A percentile compares a stretch with the other conserved stretches of the same genome.
Conservation (phyloP, 2,113 vertebrate genomes). For the Leptobrachium ailaonicum region DNA sequence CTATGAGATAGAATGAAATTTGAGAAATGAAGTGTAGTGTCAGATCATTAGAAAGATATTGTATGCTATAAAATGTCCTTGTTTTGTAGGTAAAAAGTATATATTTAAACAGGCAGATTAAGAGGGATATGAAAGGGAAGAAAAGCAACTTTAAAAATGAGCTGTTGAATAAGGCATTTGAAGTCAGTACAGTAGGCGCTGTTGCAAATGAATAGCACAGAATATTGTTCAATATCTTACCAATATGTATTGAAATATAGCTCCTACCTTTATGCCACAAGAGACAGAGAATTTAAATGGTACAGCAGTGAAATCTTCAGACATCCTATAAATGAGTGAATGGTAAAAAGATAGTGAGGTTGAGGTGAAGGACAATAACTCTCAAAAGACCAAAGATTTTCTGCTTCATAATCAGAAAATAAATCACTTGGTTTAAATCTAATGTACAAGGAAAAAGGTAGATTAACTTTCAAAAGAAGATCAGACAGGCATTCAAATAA, state of each 20-base stretch:
- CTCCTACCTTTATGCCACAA: not conserved
- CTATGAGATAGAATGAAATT: too few relatives aligned
- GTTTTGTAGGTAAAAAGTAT: too few relatives aligned
- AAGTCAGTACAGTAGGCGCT: not conserved
- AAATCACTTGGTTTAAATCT: constrained; percentile 36
- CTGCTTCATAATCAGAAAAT: constrained; percentile 14
- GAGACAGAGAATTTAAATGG: constrained; percentile 15
- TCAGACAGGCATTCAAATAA: constrained; percentile 27
- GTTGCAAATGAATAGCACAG: not conserved
- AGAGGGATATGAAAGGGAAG: too few relatives aligned
- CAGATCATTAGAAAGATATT: too few relatives aligned
- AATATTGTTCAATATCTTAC: not conserved
- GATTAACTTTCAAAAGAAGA: constrained; percentile 39
- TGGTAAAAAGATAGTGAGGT: constrained; percentile 17
- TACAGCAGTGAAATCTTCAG: constrained; percentile 6
- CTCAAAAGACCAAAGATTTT: constrained; percentile 2
- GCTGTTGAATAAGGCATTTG: too few relatives aligned
- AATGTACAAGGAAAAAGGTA: constrained; percentile 33
- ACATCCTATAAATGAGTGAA: constrained; percentile 24
- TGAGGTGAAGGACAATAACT: constrained; percentile 17
- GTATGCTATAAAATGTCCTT: too few relatives aligned
- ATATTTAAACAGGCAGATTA: too few relatives aligned
- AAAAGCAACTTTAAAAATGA: too few relatives aligned
- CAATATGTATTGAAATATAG: not conserved
- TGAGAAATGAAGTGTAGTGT: too few relatives aligned